These are phyloP conservation scores for Vidua macroura DNA, from an alignment of 2,113 vertebrate genomes.

Conservation along the genomic window DNA sequence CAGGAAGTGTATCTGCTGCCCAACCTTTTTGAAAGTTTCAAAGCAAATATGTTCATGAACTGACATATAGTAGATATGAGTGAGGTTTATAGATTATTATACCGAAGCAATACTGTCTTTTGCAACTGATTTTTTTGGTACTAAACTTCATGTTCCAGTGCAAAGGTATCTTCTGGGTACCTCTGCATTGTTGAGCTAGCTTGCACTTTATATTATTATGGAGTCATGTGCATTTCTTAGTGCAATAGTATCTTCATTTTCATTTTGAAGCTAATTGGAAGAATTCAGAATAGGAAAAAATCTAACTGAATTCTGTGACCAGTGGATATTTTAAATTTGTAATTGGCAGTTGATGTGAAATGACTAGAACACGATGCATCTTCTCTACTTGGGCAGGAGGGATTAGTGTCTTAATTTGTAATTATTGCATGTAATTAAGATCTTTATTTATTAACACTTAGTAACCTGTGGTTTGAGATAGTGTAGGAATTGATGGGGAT, in stretches of 20 bases:
- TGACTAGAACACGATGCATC: background rate
- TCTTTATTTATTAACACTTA: background rate
- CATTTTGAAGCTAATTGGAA: background rate
- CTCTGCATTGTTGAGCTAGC: background rate
- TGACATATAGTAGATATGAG: background rate
- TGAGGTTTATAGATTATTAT: background rate
- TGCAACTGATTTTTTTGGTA: background rate
- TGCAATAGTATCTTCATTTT: background rate
- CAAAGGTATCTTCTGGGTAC: background rate
- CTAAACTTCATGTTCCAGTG: background rate
- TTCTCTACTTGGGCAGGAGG: background rate
- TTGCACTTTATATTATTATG: background rate
- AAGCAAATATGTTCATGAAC: constrained; percentile 13
- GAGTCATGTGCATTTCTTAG: background rate
- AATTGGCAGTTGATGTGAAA: background rate
- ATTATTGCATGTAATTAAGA: background rate
- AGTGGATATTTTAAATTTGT: background rate
- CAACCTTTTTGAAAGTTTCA: background rate
- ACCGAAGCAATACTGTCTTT: background rate
- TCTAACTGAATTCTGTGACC: background rate
- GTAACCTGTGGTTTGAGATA: background rate
- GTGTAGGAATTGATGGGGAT: background rate
- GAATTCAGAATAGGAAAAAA: background rate
- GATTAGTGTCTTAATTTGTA: background rate
- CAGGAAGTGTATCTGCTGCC: constrained; percentile 2